A percentile compares a stretch with the other conserved stretches of the same genome.
phyloP scores from a whole-genome alignment of 2,797 vertebrate genomes.

The Eulemur coronatus region DNA sequence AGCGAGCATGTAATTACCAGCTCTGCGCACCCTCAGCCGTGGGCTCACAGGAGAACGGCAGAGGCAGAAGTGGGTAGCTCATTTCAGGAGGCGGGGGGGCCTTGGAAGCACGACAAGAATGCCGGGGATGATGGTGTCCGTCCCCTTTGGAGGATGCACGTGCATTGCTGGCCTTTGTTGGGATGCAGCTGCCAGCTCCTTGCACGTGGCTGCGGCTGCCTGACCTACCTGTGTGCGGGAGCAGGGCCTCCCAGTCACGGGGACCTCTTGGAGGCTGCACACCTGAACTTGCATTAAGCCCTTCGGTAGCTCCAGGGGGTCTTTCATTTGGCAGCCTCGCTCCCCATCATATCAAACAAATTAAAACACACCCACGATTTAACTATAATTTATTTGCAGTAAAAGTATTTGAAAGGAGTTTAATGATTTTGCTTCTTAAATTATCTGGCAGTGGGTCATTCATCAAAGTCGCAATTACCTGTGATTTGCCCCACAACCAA shows the following conservation, averaged over 20 bases:
- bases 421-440: constrained; percentile 72
- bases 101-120: background rate
- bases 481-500: constrained; percentile 24
- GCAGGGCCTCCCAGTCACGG: accelerated
- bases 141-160: background rate
- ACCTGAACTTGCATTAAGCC: accelerated
- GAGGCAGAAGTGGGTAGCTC: background rate
- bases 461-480: constrained; percentile 56
- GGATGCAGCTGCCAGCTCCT: background rate
- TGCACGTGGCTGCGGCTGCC: background rate
- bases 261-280: accelerated
- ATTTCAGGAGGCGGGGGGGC: accelerated
- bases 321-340: background rate
- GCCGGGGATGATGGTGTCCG: background rate
- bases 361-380: constrained; percentile 63
- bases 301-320: background rate
- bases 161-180: background rate
- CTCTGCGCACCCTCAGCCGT: background rate
- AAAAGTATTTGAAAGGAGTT: constrained; percentile 67
- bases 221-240: no score
- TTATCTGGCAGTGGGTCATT: constrained; percentile 57
- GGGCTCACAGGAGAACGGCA: background rate
- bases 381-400: constrained; percentile 63
- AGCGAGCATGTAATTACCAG: background rate
- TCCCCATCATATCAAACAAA: background rate